Conservation (phyloP, 2,113 vertebrate genomes). For the Pitta sordida region DNA sequence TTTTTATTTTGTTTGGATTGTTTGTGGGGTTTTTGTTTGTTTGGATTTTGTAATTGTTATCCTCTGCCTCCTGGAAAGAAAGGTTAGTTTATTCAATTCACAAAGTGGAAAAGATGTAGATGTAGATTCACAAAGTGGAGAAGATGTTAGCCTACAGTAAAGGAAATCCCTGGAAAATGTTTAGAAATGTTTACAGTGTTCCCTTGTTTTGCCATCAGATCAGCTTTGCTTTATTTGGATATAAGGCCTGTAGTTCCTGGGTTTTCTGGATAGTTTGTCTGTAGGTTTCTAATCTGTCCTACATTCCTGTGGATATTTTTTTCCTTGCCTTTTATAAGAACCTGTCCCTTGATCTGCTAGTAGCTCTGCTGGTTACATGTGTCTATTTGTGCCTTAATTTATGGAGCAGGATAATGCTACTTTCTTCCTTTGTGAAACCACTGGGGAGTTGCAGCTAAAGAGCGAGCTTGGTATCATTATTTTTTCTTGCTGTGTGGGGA, state of each 20-base stretch:
- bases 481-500: not conserved
- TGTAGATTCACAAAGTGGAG: too few relatives aligned
- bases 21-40: too few relatives aligned
- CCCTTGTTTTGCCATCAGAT: not conserved
- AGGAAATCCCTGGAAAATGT: not conserved
- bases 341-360: not conserved
- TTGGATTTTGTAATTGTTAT: too few relatives aligned
- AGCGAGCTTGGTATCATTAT: not conserved
- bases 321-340: not conserved
- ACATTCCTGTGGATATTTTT: not conserved
- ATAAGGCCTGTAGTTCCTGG: not conserved
- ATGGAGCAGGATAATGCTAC: not conserved
- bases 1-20: not conserved
- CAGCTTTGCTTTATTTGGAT: not conserved
- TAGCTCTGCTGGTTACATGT: not conserved
- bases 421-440: not conserved
- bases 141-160: not conserved
- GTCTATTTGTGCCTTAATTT: conserved; percentile 7
- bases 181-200: not conserved
- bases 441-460: not conserved
- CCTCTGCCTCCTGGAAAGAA: not conserved
- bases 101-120: too few relatives aligned
- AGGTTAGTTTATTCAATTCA: not conserved
- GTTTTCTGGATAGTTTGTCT: not conserved
- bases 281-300: not conserved